phyloP scores from a whole-genome alignment of 2,888 invertebrate genomes.

The Lottia scabra region DNA sequence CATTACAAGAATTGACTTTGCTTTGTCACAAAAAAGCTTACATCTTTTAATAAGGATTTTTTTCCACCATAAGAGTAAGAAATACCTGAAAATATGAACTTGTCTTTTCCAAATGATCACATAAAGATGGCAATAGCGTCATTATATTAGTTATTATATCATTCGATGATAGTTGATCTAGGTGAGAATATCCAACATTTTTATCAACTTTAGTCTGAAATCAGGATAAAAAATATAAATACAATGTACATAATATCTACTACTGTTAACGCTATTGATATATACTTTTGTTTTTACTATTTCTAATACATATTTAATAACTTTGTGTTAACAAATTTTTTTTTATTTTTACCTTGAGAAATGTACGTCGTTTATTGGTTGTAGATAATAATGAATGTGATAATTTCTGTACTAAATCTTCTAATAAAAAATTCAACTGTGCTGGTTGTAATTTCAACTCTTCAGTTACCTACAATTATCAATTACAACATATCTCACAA shows the following conservation, averaged over 20 bases:
- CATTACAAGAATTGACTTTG: no score
- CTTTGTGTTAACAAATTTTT: not conserved
- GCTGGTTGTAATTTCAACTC: constrained; percentile 61
- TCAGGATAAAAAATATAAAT: constrained; percentile 6
- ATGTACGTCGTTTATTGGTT: constrained; percentile 46
- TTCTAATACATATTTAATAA: not conserved
- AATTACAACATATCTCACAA: not conserved
- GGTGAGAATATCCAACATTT: constrained; percentile 69
- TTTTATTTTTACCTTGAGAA: constrained; percentile 47
- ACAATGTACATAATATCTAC: no score
- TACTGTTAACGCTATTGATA: no score
- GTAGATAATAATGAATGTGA: constrained; percentile 66
- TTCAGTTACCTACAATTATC: constrained; percentile 38
- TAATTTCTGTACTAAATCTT: constrained; percentile 76
- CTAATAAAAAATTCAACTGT: constrained; percentile 71
- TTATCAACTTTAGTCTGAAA: constrained; percentile 52
- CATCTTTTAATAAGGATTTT: no score
- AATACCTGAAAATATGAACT: constrained; percentile 65
- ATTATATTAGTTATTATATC: constrained; percentile 58
- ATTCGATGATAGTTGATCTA: constrained; percentile 60
- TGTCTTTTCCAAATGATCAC: constrained; percentile 65
- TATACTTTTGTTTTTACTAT: not conserved
- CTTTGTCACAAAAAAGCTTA: no score
- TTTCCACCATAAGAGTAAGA: not conserved
- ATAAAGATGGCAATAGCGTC: constrained; percentile 66